Base-by-base conservation (phyloP, 2,797 vertebrate genomes). In the Microtus obscurus region DNA sequence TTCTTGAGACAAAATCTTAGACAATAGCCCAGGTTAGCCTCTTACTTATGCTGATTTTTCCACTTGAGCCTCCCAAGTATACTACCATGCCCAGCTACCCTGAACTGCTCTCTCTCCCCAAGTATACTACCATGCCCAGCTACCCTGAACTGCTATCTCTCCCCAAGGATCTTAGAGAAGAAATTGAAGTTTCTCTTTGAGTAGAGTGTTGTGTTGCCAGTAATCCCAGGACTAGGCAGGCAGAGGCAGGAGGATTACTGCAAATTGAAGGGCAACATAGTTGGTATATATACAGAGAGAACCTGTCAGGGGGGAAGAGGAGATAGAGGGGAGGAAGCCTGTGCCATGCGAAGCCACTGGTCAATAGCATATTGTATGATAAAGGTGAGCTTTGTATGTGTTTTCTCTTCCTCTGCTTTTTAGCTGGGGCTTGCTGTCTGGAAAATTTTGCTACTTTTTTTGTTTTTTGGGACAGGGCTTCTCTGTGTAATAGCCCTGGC, bases 371-470 rank as follows among this genome's bases (percentile, higher is more conserved):
- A 53, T 67, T 48, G 14, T 80, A 12, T 94, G 76, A 48, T 76
- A 56, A 85, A 48, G n/a, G 34, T n/a, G 43, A 89, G 19, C 29
- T 95, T 85, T 91, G 43, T 78, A 61, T 85, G 27, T 69, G n/a
- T 56, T 43, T 91, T 14, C 17, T 25, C 8, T 23, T 76, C 53
- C 76, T 34, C 61, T 94, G 6, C 29, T 85, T 14, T 92, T 89
- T 61, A 78, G n/a, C 43, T 27, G 5, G 79, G 82, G 27, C 86
- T 87, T 95, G 51, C 65, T 90, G 61, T 27, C 69, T 78, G 78
- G 63, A 93, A 78, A 76, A 86, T 94, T 78, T 96, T 78, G 48
- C 10, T 82, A n/a, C 13, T 82, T 53, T 56, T 34, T 81, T 59
- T 80, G n/a, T 59, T 37, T 81, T 81, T 61, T 14, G 16, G 61